Evolutionary conservation across 1,140 invertebrate species (phyloP), one percentile per base, ranked within the genome.

Genomic region (Amphibalanus amphitrite): DNA sequence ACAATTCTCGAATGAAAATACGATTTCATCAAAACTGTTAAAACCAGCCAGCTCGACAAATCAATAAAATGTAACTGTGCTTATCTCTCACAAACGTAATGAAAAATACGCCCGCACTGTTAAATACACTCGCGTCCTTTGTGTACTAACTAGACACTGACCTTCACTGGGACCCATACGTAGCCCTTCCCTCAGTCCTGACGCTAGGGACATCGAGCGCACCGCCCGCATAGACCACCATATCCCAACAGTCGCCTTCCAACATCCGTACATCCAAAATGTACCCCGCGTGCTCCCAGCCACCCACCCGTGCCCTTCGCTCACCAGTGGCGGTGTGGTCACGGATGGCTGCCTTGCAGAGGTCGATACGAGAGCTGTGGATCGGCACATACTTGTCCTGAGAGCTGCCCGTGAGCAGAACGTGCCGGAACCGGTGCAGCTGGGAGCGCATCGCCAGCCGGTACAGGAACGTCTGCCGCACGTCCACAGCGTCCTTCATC

Each of bases 361-460:
- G 83, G 77, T 97, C 93, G 70, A 97, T 87, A 72, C 94, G 85
- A 0, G 94, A 92, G 0, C 94, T 97, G 81, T 97, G 94, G 71
- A 94, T 85, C 3, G 94, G 94, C 69, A 97, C 93, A 79, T 97
- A 97, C 77, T 89, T 86, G 82, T 97, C 95, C 81, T 98, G 95
- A 69, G 90, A 90, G 33, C 93, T 96, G 15, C 93, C 93, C 75
- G 93, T 95, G 0, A 97, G 84, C 69, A 97, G 80, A 69, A 97
- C 88, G 80, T 97, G 90, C 76, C 90, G 91, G 82, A 98, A 98
- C 77, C 89, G 86, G 75, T 91, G 89, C 71, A 93, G 79, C 74
- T 90, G 90, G 77, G 90, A 92, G 72, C 86, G 83, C 77, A 91
- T 78, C 72, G 83, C 84, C 26, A 85, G 78, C 77, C 81, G 81